phyloP scores from a whole-genome alignment of 1,140 invertebrate genomes.

The Brachystomella parvula region DNA sequence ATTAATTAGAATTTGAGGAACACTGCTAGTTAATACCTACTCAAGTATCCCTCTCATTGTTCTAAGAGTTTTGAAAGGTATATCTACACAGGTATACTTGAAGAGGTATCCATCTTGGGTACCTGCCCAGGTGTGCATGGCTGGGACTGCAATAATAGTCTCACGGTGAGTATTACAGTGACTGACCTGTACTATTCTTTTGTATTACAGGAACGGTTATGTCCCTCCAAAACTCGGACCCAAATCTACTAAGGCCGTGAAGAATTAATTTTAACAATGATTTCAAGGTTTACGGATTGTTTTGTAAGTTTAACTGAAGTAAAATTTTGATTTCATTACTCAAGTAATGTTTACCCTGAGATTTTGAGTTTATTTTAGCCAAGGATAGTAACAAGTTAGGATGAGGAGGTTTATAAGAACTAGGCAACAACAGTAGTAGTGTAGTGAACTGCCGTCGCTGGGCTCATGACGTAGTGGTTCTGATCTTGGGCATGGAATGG shows the following conservation, averaged over 20 bases:
- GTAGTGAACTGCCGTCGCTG: too few relatives aligned
- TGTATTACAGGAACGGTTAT: slow-evolving; percentile 33
- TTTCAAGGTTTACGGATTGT: background rate
- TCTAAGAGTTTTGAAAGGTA: background rate
- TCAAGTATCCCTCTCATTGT: too few relatives aligned
- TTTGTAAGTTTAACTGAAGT: background rate
- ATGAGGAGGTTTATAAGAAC: too few relatives aligned
- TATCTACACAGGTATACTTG: background rate
- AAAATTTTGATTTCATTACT: background rate
- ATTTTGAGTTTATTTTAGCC: too few relatives aligned
- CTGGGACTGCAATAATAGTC: background rate
- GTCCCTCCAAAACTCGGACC: slow-evolving; percentile 33
- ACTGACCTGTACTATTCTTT: slow-evolving; percentile 11
- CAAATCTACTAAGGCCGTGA: slow-evolving; percentile 34
- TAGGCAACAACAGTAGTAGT: too few relatives aligned
- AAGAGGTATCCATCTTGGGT: background rate
- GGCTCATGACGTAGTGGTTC: too few relatives aligned
- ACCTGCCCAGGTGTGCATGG: background rate
- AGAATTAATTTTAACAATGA: slow-evolving; percentile 4
- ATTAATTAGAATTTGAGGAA: background rate
- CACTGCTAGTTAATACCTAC: background rate
- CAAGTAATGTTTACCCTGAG: too few relatives aligned
- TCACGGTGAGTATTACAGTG: slow-evolving; percentile 5
- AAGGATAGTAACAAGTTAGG: too few relatives aligned
- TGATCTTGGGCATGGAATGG: too few relatives aligned